Conservation (phyloP, 2,113 vertebrate species). For the Pampusana beccarii region DNA sequence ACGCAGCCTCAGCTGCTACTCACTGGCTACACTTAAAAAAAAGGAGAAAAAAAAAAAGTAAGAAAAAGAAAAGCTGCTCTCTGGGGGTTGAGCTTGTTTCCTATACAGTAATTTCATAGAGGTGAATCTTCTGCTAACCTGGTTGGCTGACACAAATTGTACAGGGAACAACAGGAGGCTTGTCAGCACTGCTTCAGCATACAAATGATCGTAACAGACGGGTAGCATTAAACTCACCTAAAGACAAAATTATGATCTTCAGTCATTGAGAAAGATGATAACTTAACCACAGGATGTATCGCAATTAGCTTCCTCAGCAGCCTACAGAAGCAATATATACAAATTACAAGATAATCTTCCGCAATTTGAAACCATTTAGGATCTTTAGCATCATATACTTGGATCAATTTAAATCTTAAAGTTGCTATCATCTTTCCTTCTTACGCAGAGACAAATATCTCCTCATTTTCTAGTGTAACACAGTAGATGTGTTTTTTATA, state of each 20-base stretch:
- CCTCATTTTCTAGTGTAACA: conserved; percentile 27
- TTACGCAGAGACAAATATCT: conserved; percentile 45
- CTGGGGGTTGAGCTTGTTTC: background rate
- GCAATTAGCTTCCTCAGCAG: conserved; percentile 68
- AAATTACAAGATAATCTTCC: conserved; percentile 66
- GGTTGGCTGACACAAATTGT: conserved; percentile 46
- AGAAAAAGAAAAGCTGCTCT: background rate
- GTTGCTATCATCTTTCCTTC: conserved; percentile 49
- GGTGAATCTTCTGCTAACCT: conserved; percentile 26
- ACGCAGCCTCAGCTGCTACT: background rate
- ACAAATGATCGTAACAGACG: conserved; percentile 15
- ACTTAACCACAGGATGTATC: conserved; percentile 66
- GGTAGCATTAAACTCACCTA: conserved; percentile 56
- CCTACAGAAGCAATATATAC: conserved; percentile 68
- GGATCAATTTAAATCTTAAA: conserved; percentile 67
- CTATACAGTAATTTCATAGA: background rate
- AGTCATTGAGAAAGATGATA: conserved; percentile 66
- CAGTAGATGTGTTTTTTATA: background rate
- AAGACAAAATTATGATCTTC: conserved; percentile 64
- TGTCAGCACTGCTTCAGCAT: conserved; percentile 35
- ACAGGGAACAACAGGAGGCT: conserved; percentile 39
- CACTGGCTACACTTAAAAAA: background rate
- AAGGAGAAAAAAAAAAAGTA: background rate
- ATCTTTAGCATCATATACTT: conserved; percentile 48
- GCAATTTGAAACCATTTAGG: conserved; percentile 70